Percentiles rank a stretch among this genome's conserved stretches.
Conservation (phyloP, 2,888 invertebrate species). For the Spilarctia lutea region DNA sequence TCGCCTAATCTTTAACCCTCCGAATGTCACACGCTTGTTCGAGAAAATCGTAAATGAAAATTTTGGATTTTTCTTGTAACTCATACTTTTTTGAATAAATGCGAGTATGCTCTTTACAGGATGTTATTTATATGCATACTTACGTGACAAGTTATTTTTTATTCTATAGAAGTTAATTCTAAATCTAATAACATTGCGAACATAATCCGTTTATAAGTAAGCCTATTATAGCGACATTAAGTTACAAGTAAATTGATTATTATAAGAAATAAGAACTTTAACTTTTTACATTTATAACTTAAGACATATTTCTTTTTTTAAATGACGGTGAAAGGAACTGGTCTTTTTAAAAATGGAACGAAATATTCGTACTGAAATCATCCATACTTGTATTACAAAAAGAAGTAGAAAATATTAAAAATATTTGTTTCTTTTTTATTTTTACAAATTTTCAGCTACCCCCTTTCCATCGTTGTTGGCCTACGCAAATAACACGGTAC, state of each 20-base stretch:
- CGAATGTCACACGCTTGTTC: slow-evolving; percentile 46
- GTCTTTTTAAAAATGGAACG: no score
- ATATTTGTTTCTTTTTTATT: neutral
- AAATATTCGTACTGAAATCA: no score
- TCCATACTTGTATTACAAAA: no score
- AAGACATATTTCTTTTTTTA: neutral
- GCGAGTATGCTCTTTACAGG: no score
- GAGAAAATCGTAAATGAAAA: slow-evolving; percentile 39
- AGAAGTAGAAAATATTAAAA: neutral
- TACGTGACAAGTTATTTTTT: neutral
- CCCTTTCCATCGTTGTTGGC: slow-evolving; percentile 19
- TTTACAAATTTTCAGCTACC: slow-evolving; percentile 26
- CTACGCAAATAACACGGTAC: slow-evolving; percentile 67
- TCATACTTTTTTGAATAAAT: neutral
- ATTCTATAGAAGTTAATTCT: neutral
- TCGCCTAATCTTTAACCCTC: slow-evolving; percentile 69
- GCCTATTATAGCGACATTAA: neutral
- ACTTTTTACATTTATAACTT: neutral
- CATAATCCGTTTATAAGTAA: neutral
- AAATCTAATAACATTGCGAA: neutral
- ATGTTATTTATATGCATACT: no score
- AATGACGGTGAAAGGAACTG: no score
- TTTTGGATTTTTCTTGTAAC: slow-evolving; percentile 23
- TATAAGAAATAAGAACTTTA: neutral
- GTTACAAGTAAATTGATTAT: neutral